These are phyloP conservation scores for Sebastes melanostomus DNA, from an alignment of 2,797 vertebrate genomes.

Conservation along the genomic window DNA sequence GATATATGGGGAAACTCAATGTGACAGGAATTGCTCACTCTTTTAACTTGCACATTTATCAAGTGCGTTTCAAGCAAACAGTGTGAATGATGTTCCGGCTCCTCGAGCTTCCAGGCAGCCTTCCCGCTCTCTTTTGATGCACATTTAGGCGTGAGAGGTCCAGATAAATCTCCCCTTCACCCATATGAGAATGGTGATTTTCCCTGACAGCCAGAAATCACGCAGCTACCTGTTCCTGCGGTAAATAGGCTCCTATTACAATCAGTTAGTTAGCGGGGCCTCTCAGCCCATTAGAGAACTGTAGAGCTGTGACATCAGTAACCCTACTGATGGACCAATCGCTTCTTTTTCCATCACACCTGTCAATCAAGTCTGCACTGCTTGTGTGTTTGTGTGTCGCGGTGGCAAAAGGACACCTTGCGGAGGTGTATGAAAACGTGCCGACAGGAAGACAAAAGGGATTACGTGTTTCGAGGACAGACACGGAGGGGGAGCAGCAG, in stretches of 20 bases:
- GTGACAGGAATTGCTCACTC: constrained; percentile 65
- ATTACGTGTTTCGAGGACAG: constrained; percentile 17
- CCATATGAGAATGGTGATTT: constrained; percentile 35
- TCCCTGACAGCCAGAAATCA: constrained; percentile 52
- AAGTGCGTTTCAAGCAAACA: constrained; percentile 48
- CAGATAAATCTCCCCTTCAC: constrained; percentile 34
- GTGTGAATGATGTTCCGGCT: constrained; percentile 41
- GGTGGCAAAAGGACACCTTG: constrained; percentile 23
- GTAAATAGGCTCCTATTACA: constrained; percentile 50
- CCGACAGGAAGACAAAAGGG: constrained; percentile 35
- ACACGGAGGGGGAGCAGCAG: neutral
- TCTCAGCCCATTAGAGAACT: constrained; percentile 18
- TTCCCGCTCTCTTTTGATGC: constrained; percentile 39
- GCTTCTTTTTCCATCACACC: constrained; percentile 51
- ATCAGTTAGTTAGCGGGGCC: constrained; percentile 35
- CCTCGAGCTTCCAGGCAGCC: constrained; percentile 20
- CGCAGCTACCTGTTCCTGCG: constrained; percentile 18
- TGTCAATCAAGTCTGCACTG: constrained; percentile 48
- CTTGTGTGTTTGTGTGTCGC: neutral
- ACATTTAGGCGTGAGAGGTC: constrained; percentile 40
- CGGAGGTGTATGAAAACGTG: constrained; percentile 45
- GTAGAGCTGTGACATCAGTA: constrained; percentile 35
- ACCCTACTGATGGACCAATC: constrained; percentile 46
- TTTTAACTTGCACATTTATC: constrained; percentile 64
- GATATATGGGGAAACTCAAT: constrained; percentile 59